Conservation (phyloP, 2,113 vertebrate species). For the Planiliza haematocheilus region DNA sequence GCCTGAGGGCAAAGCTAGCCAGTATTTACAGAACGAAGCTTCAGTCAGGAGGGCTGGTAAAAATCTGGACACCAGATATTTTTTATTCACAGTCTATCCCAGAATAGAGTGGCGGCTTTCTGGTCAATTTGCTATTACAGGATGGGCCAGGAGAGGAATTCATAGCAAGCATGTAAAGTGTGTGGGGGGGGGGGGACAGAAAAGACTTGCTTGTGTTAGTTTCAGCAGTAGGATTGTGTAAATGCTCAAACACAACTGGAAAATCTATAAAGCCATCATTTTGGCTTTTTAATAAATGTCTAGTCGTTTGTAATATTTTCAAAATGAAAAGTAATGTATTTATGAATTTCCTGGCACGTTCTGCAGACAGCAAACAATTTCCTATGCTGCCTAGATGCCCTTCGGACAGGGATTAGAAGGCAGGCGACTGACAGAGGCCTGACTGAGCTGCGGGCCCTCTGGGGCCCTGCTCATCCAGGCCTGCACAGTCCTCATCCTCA, state of each 20-base stretch:
- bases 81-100: slow-evolving; percentile 68
- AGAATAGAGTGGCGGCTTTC: slow-evolving; percentile 77
- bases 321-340: slow-evolving; percentile 85
- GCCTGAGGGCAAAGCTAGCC: slow-evolving; percentile 40
- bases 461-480: slow-evolving; percentile 77
- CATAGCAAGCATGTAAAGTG: slow-evolving; percentile 66
- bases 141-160: slow-evolving; percentile 77
- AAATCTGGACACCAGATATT: slow-evolving; percentile 67
- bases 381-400: slow-evolving; percentile 82
- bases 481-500: slow-evolving; percentile 73
- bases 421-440: slow-evolving; percentile 80
- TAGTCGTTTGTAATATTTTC: slow-evolving; percentile 82
- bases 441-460: slow-evolving; percentile 74
- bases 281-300: slow-evolving; percentile 84
- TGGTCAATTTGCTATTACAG: slow-evolving; percentile 76
- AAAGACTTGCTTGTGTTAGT: slow-evolving; percentile 71
- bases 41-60: slow-evolving; percentile 52
- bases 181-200: slow-evolving; percentile 61
- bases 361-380: slow-evolving; percentile 83
- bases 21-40: slow-evolving; percentile 49
- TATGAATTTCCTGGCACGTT: slow-evolving; percentile 84
- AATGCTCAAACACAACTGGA: slow-evolving; percentile 72
- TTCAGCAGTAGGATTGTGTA: slow-evolving; percentile 61
- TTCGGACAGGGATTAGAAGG: slow-evolving; percentile 84
- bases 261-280: slow-evolving; percentile 85